These are phyloP conservation scores for Lanistes nyassanus DNA, from an alignment of 1,140 invertebrate species.

Conservation along the genomic window DNA sequence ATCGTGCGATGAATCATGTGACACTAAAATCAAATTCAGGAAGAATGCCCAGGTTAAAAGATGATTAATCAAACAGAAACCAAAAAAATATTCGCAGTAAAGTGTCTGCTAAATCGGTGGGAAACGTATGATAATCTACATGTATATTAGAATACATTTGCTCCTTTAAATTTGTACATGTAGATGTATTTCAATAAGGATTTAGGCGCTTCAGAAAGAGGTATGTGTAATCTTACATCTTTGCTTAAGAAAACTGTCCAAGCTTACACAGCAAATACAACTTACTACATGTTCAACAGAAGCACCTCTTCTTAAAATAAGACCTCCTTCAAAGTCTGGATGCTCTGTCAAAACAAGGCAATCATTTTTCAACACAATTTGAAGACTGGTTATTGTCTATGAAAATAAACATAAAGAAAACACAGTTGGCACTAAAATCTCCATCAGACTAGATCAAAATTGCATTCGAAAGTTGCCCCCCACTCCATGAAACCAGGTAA, in stretches of 20 bases:
- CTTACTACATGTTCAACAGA: conserved; percentile 89
- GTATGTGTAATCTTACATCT: no score
- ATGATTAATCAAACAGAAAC: not conserved
- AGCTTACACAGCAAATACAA: conserved; percentile 4
- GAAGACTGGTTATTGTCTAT: not conserved
- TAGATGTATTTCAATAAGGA: not conserved
- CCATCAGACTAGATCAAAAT: not conserved
- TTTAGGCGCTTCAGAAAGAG: no score
- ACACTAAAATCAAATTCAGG: conserved; percentile 72
- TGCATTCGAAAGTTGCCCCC: not conserved
- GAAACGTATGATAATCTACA: not conserved
- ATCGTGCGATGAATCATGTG: conserved; percentile 96
- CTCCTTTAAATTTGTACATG: not conserved
- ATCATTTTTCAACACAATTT: not conserved
- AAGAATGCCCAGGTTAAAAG: no score
- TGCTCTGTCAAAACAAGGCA: conserved; percentile 72
- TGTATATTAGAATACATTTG: not conserved
- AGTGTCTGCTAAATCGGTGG: conserved; percentile 17
- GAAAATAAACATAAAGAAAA: not conserved
- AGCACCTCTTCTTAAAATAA: conserved; percentile 92
- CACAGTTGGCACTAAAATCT: not conserved
- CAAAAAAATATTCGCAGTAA: no score
- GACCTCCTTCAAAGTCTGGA: conserved; percentile 93
- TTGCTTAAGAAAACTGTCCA: no score
- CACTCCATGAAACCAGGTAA: not conserved